Conservation (phyloP, 2,113 vertebrate genomes). For the Cisticola juncidis region DNA sequence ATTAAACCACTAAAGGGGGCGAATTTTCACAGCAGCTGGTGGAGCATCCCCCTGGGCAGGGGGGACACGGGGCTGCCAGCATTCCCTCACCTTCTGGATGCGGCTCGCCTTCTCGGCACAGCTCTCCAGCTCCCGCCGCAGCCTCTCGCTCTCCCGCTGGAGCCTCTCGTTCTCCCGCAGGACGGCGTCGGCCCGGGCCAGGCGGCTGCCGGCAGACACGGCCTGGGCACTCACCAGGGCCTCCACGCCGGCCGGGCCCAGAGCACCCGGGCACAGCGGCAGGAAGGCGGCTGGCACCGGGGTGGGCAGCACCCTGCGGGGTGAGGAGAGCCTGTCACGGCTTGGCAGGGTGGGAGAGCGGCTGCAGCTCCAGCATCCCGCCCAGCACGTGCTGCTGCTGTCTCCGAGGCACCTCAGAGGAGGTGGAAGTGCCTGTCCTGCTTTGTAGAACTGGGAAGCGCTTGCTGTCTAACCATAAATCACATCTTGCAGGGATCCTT, state of each 20-base stretch:
- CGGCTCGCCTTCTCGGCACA: constrained; percentile 81
- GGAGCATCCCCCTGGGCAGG: neutral
- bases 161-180: constrained; percentile 88
- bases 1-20: neutral
- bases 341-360: neutral
- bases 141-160: constrained; percentile 77
- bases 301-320: constrained; percentile 80
- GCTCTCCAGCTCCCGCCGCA: constrained; percentile 82
- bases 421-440: neutral
- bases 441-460: neutral
- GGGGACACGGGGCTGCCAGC: accelerated
- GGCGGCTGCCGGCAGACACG: constrained; percentile 48
- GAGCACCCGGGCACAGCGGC: constrained; percentile 49
- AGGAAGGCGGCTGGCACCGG: constrained; percentile 73
- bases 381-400: accelerated
- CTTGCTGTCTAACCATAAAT: neutral
- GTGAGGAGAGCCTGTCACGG: neutral
- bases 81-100: constrained; percentile 86
- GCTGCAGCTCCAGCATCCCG: accelerated
- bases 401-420: accelerated
- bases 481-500: accelerated
- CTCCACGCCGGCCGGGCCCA: constrained; percentile 75
- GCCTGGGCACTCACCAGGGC: constrained; percentile 63
- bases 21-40: constrained; percentile 50
- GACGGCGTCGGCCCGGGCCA: constrained; percentile 78